Base-by-base conservation (phyloP, 2,113 vertebrate genomes). In the Acinonyx jubatus region DNA sequence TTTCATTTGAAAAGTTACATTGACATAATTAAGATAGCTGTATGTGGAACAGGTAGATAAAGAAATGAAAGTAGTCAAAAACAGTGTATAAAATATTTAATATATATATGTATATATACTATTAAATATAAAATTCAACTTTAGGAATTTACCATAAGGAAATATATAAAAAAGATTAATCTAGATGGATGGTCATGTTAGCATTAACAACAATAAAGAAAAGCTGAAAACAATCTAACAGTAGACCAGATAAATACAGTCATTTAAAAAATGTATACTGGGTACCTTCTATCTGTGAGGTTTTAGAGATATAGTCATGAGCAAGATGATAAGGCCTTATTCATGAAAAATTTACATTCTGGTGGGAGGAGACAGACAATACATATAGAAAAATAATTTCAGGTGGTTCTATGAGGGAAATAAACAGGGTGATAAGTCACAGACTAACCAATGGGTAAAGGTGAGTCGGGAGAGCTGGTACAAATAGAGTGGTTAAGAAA, bases 401-500 rank as follows among this genome's bases (percentile, higher is more conserved):
- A 93, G 15, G 19, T 63, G 89, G 15, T 74, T 90, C 5, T 61
- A 57, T 48, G 45, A 63, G 76, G 16, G 31, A 45, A 38, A 21
- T 74, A 52, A 85, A 61, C 3, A 31, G 55, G 25, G 16, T n/a
- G 27, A 48, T 36, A 61, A 27, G 33, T 38, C 38, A 87, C 33
- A 41, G 74, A 69, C 45, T 69, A 76, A 80, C 4, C 41, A 25
- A 55, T 80, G 36, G 50, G 13, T 21, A 80, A 68, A 73, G 1
- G 12, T 81, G n/a, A 45, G 8, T 63, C 68, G 14, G 31, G 63
- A 94, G 80, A 93, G 55, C 7, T 63, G 36, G 14, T 31, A 52
- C 29, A 89, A 82, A 84, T 27, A 68, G 31, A 89, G 25, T 81
- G 88, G 15, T 84, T 92, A 96, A 79, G 25, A 90, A 94, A 95